phyloP scores from a whole-genome alignment of 2,797 vertebrate genomes.

The Pantherophis vulpinus region DNA sequence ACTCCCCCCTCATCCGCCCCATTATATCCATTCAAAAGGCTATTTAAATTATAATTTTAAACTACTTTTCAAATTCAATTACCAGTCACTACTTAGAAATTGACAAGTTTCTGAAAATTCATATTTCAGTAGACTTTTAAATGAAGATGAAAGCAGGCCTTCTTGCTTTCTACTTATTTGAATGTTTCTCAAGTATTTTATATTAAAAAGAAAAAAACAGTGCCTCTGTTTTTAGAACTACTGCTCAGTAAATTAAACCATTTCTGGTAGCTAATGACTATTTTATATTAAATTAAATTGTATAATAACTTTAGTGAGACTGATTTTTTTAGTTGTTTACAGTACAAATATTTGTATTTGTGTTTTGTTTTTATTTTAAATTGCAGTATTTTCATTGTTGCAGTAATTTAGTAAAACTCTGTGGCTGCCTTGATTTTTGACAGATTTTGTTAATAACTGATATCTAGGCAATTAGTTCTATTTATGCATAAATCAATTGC shows the following conservation, averaged over 20 bases:
- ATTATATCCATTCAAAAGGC: slow-evolving; percentile 68
- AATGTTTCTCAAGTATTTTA: slow-evolving; percentile 87
- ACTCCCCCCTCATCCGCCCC: slow-evolving; percentile 67
- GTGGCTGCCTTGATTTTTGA: slow-evolving; percentile 84
- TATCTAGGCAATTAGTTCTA: slow-evolving; percentile 87
- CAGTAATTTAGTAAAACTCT: slow-evolving; percentile 83
- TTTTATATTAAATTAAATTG: slow-evolving; percentile 87
- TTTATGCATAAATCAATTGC: slow-evolving; percentile 99
- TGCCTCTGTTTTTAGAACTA: slow-evolving; percentile 91
- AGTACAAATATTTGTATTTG: slow-evolving; percentile 83
- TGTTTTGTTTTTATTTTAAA: slow-evolving; percentile 66
- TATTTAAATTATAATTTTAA: slow-evolving; percentile 74
- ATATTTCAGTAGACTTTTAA: slow-evolving; percentile 76
- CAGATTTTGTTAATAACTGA: slow-evolving; percentile 84
- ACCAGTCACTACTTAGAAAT: slow-evolving; percentile 73
- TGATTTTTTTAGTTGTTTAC: slow-evolving; percentile 81
- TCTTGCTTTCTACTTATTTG: slow-evolving; percentile 84
- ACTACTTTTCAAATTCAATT: slow-evolving; percentile 76
- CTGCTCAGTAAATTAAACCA: slow-evolving; percentile 84
- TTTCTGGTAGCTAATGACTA: slow-evolving; percentile 87
- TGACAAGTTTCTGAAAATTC: slow-evolving; percentile 72
- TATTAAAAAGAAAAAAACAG: slow-evolving; percentile 77
- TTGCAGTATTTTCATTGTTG: slow-evolving; percentile 84
- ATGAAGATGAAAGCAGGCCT: slow-evolving; percentile 75
- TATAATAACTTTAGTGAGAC: slow-evolving; percentile 81